phyloP scores from a whole-genome alignment of 1,140 invertebrate species.

The Nasonia longicornis region DNA sequence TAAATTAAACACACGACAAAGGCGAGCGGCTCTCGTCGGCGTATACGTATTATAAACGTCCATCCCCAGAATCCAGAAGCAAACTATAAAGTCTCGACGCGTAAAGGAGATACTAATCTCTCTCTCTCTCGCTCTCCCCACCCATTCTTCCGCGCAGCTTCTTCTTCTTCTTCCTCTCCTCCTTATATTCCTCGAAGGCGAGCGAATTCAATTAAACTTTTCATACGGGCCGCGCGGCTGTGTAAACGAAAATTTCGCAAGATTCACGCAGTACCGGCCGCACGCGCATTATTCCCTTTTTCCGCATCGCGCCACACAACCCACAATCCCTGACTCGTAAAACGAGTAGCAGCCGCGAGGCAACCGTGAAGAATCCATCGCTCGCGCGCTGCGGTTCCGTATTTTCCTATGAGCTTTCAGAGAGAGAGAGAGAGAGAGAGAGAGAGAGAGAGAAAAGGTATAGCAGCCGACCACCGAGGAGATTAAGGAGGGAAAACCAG shows the following conservation, averaged over 20 bases:
- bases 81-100: slow-evolving; percentile 37
- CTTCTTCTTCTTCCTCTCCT: slow-evolving; percentile 25
- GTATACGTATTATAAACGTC: not conserved
- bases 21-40: not conserved
- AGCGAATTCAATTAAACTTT: slow-evolving; percentile 69
- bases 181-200: slow-evolving; percentile 37
- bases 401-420: slow-evolving; percentile 10
- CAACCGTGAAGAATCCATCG: slow-evolving; percentile 31
- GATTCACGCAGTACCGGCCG: slow-evolving; percentile 48
- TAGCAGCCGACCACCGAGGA: slow-evolving; percentile 14
- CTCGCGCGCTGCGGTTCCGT: not conserved
- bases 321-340: slow-evolving; percentile 56
- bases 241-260: slow-evolving; percentile 71
- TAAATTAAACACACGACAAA: not conserved
- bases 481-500: slow-evolving; percentile 42
- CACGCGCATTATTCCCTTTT: not conserved
- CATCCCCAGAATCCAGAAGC: slow-evolving; percentile 19
- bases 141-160: slow-evolving; percentile 32
- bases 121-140: slow-evolving; percentile 46
- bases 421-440: not conserved
- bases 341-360: slow-evolving; percentile 65
- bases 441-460: slow-evolving; percentile 1
- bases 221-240: slow-evolving; percentile 68
- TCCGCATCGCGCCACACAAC: slow-evolving; percentile 36
- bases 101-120: slow-evolving; percentile 65